phyloP scores from a whole-genome alignment of 1,140 invertebrate genomes.

The Psix sp. region DNA sequence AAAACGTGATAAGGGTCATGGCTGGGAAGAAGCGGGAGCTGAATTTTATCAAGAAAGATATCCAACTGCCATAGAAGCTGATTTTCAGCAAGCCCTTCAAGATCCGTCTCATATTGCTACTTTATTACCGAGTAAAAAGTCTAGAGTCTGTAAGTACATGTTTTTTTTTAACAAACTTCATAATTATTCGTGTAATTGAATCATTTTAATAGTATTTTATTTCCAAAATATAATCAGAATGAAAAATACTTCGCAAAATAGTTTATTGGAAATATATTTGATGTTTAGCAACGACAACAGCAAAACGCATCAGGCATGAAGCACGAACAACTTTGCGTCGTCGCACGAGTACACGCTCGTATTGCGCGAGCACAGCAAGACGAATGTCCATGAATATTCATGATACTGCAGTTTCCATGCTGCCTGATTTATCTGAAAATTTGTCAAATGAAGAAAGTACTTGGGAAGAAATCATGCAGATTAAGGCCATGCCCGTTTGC shows the following conservation, averaged over 20 bases:
- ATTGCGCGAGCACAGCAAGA: constrained; percentile 81
- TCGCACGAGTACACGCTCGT: constrained; percentile 81
- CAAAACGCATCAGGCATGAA: constrained; percentile 77
- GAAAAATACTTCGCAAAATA: not conserved
- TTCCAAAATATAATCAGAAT: not conserved
- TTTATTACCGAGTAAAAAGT: constrained; percentile 86
- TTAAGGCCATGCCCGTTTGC: constrained; percentile 87
- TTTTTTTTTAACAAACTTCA: not conserved
- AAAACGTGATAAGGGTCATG: constrained; percentile 78
- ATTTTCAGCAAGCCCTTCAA: constrained; percentile 81
- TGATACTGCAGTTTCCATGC: constrained; percentile 84
- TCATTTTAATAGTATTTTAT: constrained; percentile 6
- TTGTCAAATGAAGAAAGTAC: constrained; percentile 88
- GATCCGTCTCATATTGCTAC: constrained; percentile 86
- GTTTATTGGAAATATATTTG: constrained; percentile 6
- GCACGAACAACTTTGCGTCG: constrained; percentile 79
- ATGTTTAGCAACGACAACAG: constrained; percentile 73
- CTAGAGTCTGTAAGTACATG: constrained; percentile 79
- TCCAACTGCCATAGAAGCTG: constrained; percentile 83
- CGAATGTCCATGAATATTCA: constrained; percentile 81
- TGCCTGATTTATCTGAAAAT: constrained; percentile 87
- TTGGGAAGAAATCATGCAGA: constrained; percentile 91
- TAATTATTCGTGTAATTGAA: no score
- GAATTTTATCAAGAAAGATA: constrained; percentile 92
- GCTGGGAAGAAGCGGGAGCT: constrained; percentile 89